A percentile compares a stretch with the other conserved stretches of the same genome.
phyloP scores from a whole-genome alignment of 2,888 invertebrate species.

The Amphipoea oculea region DNA sequence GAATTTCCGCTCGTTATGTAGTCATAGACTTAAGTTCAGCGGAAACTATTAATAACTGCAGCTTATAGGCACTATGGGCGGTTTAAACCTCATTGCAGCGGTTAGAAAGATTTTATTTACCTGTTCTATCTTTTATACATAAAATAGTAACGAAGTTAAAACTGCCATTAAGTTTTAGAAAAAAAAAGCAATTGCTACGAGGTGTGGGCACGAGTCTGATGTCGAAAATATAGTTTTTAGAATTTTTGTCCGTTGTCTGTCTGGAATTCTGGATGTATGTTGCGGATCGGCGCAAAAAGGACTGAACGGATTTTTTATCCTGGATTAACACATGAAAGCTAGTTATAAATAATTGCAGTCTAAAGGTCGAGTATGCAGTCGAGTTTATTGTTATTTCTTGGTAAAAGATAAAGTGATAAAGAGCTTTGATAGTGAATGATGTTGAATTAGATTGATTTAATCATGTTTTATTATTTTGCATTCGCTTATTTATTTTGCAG shows the following conservation, averaged over 20 bases:
- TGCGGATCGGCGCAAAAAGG: neutral
- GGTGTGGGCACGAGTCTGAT: neutral
- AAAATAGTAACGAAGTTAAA: too few relatives aligned
- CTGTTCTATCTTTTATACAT: neutral
- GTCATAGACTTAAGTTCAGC: neutral
- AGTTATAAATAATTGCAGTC: slow-evolving; percentile 3
- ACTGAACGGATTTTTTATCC: neutral
- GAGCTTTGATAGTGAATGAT: slow-evolving; percentile 1
- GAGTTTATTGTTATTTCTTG: slow-evolving; percentile 20
- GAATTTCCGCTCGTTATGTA: slow-evolving; percentile 4
- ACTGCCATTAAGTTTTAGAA: neutral
- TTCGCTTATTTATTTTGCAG: neutral
- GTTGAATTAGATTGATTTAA: neutral
- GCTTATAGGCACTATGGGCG: neutral
- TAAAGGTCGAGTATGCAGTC: neutral
- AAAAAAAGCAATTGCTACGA: neutral
- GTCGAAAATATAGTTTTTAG: neutral
- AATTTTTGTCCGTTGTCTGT: neutral
- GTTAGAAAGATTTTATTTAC: neutral
- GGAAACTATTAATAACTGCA: slow-evolving; percentile 14
- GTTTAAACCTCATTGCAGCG: neutral
- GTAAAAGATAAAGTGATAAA: slow-evolving; percentile 17
- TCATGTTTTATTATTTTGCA: neutral
- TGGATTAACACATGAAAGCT: neutral
- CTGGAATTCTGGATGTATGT: neutral